Base-by-base conservation (phyloP, 2,797 vertebrate genomes). In the Sebastes taczanowskii region DNA sequence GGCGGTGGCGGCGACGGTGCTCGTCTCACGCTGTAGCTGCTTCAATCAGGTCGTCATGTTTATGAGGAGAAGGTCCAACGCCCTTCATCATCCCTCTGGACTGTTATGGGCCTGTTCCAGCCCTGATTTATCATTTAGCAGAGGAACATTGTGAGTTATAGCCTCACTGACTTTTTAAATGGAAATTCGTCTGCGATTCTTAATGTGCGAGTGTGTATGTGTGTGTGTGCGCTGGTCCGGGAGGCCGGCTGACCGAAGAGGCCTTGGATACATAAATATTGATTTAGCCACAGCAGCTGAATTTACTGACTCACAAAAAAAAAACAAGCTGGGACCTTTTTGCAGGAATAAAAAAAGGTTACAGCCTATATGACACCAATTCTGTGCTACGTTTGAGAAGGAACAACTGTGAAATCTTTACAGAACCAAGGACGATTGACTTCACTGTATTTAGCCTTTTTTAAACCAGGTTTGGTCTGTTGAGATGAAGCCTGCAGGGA, bases 251-350 rank as follows among this genome's bases (percentile, higher is more conserved):
- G 81, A 76, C 73, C 42, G 6, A 38, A 67, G 74, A 74, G 77
- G 77, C 82, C 88, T 81, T 80, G 59, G 79, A 85, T 59, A 74
- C 81, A 88, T 80, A 88, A 86, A 86, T 88, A 87, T 87, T 84
- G 86, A 88, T 88, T 87, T 27, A 58, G 83, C 60, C 55, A 11
- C 63, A 65, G 82, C 38, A 46, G 67, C 61, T 72, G 75, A 77
- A 86, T 88, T 88, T 86, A 90, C 70, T 62, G 86, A 84, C 22
- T 70, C 63, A 16, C 74, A 59, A 69, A 81, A 71, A 66, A 84
- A 66, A 64, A 76, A 84, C 34, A 73, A 75, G 74, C 65, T 23
- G 32, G 27, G 20, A 63, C 59, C 25, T 71, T 82, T 84, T 55
- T 59, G 10, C 38, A 75, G 77, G 27, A 83, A 81, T 70, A 80